Conservation (phyloP, 2,797 vertebrate species). For the Sciaenops ocellatus region DNA sequence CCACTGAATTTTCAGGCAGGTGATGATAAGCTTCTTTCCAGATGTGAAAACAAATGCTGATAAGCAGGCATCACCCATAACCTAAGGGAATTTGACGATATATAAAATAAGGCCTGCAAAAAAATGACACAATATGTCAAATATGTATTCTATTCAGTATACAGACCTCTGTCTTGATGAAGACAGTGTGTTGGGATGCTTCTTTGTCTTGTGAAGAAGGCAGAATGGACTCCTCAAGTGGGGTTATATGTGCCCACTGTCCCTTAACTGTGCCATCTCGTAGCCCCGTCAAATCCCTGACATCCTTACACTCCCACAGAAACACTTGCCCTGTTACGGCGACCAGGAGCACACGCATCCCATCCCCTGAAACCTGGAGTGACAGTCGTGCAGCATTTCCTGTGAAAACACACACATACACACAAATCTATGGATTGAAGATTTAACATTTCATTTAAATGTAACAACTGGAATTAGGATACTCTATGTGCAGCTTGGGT, state of each 20-base stretch:
- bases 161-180: conserved; percentile 90
- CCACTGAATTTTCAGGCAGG: conserved; percentile 91
- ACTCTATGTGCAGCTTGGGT: not conserved
- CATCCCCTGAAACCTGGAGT: conserved; percentile 90
- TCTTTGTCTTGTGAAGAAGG: conserved; percentile 92
- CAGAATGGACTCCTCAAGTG: conserved; percentile 80
- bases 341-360: conserved; percentile 86
- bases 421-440: not conserved
- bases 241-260: conserved; percentile 88
- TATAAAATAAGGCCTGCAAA: not conserved
- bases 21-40: conserved; percentile 85
- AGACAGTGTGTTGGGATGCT: conserved; percentile 85
- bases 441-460: not conserved
- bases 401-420: conserved; percentile 63
- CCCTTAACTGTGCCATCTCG: conserved; percentile 83
- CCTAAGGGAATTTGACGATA: conserved; percentile 72
- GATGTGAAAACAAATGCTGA: conserved; percentile 91
- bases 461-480: not conserved
- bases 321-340: conserved; percentile 86
- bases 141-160: conserved; percentile 31
- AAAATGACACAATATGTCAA: not conserved
- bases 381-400: conserved; percentile 80
- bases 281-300: conserved; percentile 64
- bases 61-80: conserved; percentile 90
- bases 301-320: conserved; percentile 91